Evolutionary conservation across 2,113 vertebrate species (phyloP), one percentile per base, ranked within the genome.

Genomic region (Potamarius usumacintae): DNA sequence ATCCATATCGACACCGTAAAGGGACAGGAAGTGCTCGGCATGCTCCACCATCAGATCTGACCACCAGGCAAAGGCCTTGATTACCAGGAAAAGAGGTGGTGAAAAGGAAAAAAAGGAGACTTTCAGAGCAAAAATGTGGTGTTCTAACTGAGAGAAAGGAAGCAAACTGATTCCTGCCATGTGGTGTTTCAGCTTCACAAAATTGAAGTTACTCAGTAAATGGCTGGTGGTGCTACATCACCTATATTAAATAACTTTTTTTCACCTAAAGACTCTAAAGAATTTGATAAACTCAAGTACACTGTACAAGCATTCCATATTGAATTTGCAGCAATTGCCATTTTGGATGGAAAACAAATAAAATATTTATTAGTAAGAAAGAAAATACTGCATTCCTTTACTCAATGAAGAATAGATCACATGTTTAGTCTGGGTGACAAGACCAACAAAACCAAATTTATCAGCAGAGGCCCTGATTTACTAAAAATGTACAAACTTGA

Each of bases 1-100:
- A 30, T 99, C 98, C 98, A 99, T 99, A 93, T 99, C 98, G 88
- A 99, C 96, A 15, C 97, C 97, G 88, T 99, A 99, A 91, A 99
- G 96, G 0, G 98, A 98, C 89, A 99, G 94, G 95, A 99, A 99
- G 83, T 97, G 99, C 94, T 99, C 98, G 1, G 98, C 98, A 0
- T 99, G 98, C 91, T 99, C 98, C 91, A 99, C 97, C 98, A 99
- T 99, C 91, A 99, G 94, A 94, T 99, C 98, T 91, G 98, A 99
- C 98, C 98, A 99, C 98, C 98, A 99, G 20, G 98, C 98, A 93
- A 99, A 99, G 22, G 98, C 98, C 98, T 99, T 96, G 91, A 93
- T 87, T 93, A 87, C 93, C 85, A 94, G 57, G 86, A 87, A 69
- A 42, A 82, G 55, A 25, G 69, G 53, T 60, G 20, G 57, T 67